A percentile compares a stretch with the other conserved stretches of the same genome.
Evolutionary conservation across 2,113 vertebrate genomes (phyloP).

Genomic region (Hydrochoerus hydrochaeris): DNA sequence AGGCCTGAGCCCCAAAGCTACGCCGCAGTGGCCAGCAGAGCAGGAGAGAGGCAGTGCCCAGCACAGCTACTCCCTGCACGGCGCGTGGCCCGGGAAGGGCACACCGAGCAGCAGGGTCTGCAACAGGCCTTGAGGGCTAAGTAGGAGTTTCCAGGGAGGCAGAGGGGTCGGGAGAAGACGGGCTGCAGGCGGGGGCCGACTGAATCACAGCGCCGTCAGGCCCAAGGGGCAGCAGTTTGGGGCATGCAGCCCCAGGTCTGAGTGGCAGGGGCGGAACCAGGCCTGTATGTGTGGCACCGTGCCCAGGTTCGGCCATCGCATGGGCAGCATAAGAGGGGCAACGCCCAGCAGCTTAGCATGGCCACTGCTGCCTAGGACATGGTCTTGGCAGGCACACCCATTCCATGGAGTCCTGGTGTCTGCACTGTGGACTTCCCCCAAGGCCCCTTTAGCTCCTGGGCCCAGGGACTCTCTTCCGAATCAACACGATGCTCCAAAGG

Average conservation of each 20-base stretch:
- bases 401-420: not conserved
- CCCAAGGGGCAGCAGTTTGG: not conserved
- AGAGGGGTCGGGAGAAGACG: fast-evolving
- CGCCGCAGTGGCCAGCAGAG: fast-evolving
- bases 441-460: not conserved
- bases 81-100: not conserved
- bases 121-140: not conserved
- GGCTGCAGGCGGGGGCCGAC: not conserved
- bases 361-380: fast-evolving
- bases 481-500: not conserved
- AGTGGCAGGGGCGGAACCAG: not conserved
- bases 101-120: fast-evolving
- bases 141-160: not conserved
- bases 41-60: fast-evolving
- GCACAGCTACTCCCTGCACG: too few relatives aligned
- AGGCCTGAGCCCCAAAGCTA: not conserved
- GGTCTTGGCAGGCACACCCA: too few relatives aligned
- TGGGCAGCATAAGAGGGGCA: not conserved
- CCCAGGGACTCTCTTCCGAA: not conserved
- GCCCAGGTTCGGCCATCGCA: not conserved
- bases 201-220: fast-evolving
- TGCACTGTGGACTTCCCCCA: not conserved
- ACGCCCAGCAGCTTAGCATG: not conserved
- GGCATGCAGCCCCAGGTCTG: not conserved
- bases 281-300: not conserved